phyloP scores from a whole-genome alignment of 2,113 vertebrate species.

The Accipiter virgatus region DNA sequence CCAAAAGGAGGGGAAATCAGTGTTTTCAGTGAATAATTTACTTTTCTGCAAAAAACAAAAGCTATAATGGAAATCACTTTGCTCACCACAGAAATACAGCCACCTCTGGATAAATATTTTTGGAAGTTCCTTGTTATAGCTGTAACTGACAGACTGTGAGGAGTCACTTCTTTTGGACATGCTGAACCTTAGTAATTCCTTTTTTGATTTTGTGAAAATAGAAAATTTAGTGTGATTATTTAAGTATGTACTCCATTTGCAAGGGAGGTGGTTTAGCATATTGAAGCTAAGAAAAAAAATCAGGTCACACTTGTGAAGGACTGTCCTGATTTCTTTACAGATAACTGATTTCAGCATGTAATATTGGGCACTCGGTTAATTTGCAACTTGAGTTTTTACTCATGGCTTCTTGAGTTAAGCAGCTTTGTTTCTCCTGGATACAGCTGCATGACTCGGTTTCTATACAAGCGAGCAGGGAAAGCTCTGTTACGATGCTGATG shows the following conservation, averaged over 20 bases:
- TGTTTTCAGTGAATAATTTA: background rate
- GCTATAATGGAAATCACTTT: background rate
- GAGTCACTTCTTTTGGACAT: background rate
- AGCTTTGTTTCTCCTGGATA: slow-evolving; percentile 6
- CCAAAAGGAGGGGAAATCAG: background rate
- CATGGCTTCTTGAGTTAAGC: background rate
- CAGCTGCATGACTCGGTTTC: accelerated
- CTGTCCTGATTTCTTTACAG: slow-evolving; percentile 24
- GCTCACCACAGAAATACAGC: slow-evolving; percentile 19
- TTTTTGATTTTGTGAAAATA: slow-evolving; percentile 18
- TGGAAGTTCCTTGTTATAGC: slow-evolving; percentile 6
- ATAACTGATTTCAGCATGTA: background rate
- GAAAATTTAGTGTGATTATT: slow-evolving; percentile 43
- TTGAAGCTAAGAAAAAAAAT: slow-evolving; percentile 35
- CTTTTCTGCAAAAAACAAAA: background rate
- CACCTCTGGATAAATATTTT: slow-evolving; percentile 36
- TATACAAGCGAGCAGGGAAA: background rate
- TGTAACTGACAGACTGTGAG: slow-evolving; percentile 41
- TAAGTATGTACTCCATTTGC: background rate
- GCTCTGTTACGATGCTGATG: background rate
- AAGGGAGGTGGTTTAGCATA: background rate
- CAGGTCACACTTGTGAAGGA: background rate
- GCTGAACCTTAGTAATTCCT: background rate
- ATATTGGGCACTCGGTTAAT: background rate
- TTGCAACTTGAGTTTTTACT: slow-evolving; percentile 28